Evolutionary conservation across 2,888 invertebrate species (phyloP).

Genomic region (Cheilosia grossa): DNA sequence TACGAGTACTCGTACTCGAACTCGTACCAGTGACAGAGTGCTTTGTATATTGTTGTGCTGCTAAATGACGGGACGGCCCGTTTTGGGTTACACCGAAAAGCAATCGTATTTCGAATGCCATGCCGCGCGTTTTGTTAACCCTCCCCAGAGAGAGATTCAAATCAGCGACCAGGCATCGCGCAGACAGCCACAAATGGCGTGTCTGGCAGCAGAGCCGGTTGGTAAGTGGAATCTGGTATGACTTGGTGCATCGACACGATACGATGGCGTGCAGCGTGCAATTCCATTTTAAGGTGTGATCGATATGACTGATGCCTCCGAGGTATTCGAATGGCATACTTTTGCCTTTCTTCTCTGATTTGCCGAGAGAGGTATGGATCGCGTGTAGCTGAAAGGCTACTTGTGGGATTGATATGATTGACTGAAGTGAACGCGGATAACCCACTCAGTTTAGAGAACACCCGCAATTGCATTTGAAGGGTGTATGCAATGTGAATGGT

Average conservation of each 20-base stretch:
- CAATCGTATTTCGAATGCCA: conserved; percentile 32
- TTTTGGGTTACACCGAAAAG: conserved; percentile 14
- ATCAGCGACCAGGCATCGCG: conserved; percentile 24
- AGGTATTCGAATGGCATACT: conserved; percentile 43
- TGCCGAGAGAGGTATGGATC: neutral
- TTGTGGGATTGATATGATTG: conserved; percentile 12
- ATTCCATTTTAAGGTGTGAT: conserved; percentile 67
- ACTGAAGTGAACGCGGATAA: neutral
- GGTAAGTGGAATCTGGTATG: conserved; percentile 26
- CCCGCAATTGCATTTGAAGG: neutral
- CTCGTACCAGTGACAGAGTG: conserved; percentile 38
- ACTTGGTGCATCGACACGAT: conserved; percentile 33
- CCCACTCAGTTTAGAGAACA: neutral
- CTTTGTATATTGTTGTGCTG: neutral
- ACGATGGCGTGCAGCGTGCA: conserved; percentile 31
- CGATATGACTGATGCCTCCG: conserved; percentile 62
- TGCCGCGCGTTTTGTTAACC: conserved; percentile 58
- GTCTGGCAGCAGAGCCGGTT: conserved; percentile 29
- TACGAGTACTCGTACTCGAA: no score
- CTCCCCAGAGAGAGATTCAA: conserved; percentile 48
- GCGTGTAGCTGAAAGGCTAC: neutral
- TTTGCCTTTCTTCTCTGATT: conserved; percentile 5
- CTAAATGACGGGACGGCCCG: neutral
- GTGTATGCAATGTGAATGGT: neutral
- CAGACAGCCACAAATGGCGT: conserved; percentile 35